Percentiles rank a stretch among this genome's conserved stretches.
phyloP scores from a whole-genome alignment of 92 coral and sea anemone species.

The Actinostola sp. region DNA sequence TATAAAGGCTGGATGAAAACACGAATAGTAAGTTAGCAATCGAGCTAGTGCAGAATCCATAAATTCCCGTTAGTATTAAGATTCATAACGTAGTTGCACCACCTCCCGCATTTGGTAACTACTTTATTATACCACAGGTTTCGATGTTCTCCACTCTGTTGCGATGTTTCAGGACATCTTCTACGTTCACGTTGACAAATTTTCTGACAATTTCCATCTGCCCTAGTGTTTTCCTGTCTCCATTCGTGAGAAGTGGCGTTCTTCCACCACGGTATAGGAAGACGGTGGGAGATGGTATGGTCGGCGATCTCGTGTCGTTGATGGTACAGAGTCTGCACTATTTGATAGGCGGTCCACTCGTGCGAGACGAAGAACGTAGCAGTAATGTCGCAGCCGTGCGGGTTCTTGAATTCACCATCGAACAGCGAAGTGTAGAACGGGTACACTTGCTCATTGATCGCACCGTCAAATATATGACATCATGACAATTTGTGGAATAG shows the following conservation, averaged over 20 bases:
- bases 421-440: constrained; percentile 55
- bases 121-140: no score
- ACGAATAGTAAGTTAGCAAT: no score
- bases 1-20: no score
- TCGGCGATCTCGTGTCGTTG: constrained; percentile 89
- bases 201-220: constrained; percentile 73
- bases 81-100: no score
- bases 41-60: no score
- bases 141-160: no score
- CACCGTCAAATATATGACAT: constrained; percentile 88
- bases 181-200: constrained; percentile 70
- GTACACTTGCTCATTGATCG: constrained; percentile 70
- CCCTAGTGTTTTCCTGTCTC: constrained; percentile 81
- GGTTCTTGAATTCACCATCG: constrained; percentile 66
- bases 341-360: constrained; percentile 82
- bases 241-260: constrained; percentile 71
- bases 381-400: constrained; percentile 73
- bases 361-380: constrained; percentile 93
- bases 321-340: constrained; percentile 74
- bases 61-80: no score
- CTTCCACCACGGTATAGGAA: constrained; percentile 86
- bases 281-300: constrained; percentile 84
- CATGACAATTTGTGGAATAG: constrained; percentile 93
- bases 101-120: no score
- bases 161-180: no score